phyloP scores from a whole-genome alignment of 2,888 invertebrate genomes.

The Xestia xanthographa region DNA sequence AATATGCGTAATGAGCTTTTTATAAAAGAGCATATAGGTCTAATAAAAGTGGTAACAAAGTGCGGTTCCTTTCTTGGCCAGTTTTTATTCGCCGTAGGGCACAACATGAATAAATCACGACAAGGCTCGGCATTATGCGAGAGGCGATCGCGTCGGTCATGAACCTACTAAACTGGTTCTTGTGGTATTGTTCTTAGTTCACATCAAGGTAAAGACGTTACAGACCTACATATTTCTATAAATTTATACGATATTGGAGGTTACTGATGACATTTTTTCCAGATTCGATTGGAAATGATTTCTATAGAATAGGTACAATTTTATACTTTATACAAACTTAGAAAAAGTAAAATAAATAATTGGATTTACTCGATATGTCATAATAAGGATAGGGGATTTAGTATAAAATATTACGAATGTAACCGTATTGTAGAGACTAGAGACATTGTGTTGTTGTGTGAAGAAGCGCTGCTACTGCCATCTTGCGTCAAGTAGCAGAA shows the following conservation, averaged over 20 bases:
- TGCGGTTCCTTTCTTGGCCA: constrained; percentile 72
- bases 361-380: background rate
- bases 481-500: constrained; percentile 79
- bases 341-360: background rate
- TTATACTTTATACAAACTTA: background rate
- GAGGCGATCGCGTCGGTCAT: constrained; percentile 84
- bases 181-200: constrained; percentile 79
- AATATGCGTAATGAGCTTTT: constrained; percentile 46
- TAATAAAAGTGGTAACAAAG: constrained; percentile 65
- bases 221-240: constrained; percentile 51
- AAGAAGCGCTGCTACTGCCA: constrained; percentile 64
- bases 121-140: constrained; percentile 80
- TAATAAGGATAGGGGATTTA: background rate
- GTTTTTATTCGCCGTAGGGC: constrained; percentile 74
- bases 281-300: background rate
- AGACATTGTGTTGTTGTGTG: background rate
- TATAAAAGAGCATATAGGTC: constrained; percentile 65
- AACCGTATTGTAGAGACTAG: background rate
- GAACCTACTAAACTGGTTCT: constrained; percentile 89
- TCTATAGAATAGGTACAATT: background rate
- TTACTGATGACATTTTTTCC: background rate
- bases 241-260: constrained; percentile 27
- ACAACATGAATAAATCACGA: constrained; percentile 82
- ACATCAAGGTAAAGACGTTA: constrained; percentile 68
- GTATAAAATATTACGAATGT: background rate